Evolutionary conservation across 2,113 vertebrate species (phyloP).

Genomic region (Pelvicachromis taeniatus): DNA sequence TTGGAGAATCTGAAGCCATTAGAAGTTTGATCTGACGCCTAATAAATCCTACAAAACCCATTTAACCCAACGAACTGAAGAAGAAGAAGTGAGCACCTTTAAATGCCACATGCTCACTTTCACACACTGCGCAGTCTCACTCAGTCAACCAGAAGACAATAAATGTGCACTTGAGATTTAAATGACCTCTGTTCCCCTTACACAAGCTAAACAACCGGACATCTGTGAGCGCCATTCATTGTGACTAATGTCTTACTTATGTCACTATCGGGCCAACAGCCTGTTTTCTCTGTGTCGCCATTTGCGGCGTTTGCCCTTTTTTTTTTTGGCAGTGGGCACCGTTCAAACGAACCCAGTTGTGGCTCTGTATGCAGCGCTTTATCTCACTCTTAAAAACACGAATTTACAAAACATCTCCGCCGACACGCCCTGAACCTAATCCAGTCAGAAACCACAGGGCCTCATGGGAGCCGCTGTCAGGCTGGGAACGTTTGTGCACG

Average conservation of each 20-base stretch:
- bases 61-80: not conserved
- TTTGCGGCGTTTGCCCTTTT: not conserved
- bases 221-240: not conserved
- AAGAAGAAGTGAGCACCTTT: not conserved
- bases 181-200: not conserved
- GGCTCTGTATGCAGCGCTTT: not conserved
- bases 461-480: slow-evolving; percentile 1
- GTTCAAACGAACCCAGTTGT: slow-evolving; percentile 18
- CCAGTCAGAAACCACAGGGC: not conserved
- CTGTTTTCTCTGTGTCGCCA: not conserved
- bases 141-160: not conserved
- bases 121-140: not conserved
- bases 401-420: not conserved
- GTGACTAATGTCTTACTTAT: not conserved
- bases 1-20: not conserved
- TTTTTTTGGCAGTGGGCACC: not conserved
- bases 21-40: not conserved
- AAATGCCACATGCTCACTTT: not conserved
- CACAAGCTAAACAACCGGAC: not conserved
- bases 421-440: not conserved
- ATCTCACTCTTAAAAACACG: slow-evolving; percentile 2
- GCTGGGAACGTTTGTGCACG: not conserved
- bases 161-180: slow-evolving; percentile 21
- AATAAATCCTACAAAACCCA: not conserved
- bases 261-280: not conserved